Base-by-base conservation (phyloP, 2,888 invertebrate genomes). In the Cataglyphis altisquamis region DNA sequence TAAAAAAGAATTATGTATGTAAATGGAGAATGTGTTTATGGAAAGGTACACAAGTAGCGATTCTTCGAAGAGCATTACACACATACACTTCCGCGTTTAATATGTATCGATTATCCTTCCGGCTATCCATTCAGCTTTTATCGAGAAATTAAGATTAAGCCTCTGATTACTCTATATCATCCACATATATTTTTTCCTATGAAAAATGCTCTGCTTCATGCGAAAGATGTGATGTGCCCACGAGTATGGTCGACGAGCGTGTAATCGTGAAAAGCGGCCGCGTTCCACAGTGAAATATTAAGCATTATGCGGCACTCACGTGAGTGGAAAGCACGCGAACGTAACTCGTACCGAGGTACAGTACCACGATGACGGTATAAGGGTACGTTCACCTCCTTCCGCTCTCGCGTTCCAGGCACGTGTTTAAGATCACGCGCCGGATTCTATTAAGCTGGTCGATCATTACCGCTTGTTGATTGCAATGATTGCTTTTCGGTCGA, bases 381-480 rank as follows among this genome's bases (percentile, higher is more conserved):
- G 67, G 82, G 75, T 72, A 75, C 81, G 77, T 48, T 75, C 70
- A 78, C 41, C 72, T 70, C 21, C 32, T 78, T 78, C 78, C 78
- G 68, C 68, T 78, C 68, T 78, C 66, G 86, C 81, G 86, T 87
- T 83, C 87, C 73, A 87, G 83, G 84, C 87, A 87, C 87, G 87
- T 80, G 87, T 86, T 75, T 84, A 78, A 67, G 66, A 87, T 81
- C 87, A 86, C 87, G 84, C 87, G 84, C 74, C 86, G 66, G 83
- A 52, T 86, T 81, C 73, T 87, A 87, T 81, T 87, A 87, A 87
- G 81, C 84, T 74, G 63, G 62, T 48, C 80, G 48, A 62, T 73
- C 63, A 78, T 78, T 70, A 78, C 77, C 41, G 70, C 57, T 41
- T 68, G 57, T 78, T 78, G 70, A 78, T 78, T 78, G 78, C 78